phyloP scores from a whole-genome alignment of 2,888 invertebrate species.

The Hypomecis punctinalis region DNA sequence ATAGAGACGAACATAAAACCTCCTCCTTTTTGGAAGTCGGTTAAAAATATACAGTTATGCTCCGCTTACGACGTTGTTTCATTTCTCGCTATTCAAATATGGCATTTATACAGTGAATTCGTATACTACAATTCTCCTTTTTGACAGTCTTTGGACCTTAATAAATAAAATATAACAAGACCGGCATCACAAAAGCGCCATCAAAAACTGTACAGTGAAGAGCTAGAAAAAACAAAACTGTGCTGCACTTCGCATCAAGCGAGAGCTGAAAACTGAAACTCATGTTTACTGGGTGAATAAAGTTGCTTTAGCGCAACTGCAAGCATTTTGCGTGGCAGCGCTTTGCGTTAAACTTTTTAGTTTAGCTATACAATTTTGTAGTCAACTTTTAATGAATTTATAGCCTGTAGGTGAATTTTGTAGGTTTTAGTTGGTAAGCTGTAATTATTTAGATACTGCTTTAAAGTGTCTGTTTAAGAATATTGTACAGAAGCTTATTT shows the following conservation, averaged over 20 bases:
- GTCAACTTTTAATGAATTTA: background rate
- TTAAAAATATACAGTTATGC: too few relatives aligned
- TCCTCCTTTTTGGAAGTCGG: too few relatives aligned
- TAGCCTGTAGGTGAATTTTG: background rate
- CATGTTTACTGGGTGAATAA: background rate
- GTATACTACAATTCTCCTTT: background rate
- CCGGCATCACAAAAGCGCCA: background rate
- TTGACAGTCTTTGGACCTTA: background rate
- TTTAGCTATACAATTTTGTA: background rate
- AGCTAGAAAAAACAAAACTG: conserved; percentile 1
- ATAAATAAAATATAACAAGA: background rate
- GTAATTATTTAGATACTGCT: too few relatives aligned
- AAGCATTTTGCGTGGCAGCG: conserved; percentile 4
- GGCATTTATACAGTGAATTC: too few relatives aligned
- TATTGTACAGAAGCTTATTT: too few relatives aligned
- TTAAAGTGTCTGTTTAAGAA: too few relatives aligned
- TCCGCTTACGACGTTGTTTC: too few relatives aligned
- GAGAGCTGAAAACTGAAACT: conserved; percentile 12
- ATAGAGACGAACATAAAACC: too few relatives aligned
- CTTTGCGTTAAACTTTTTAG: conserved; percentile 9
- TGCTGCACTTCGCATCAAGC: background rate
- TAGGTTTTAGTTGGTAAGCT: too few relatives aligned
- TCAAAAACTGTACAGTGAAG: background rate
- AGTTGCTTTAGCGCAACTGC: conserved; percentile 5
- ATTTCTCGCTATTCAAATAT: too few relatives aligned